phyloP scores from a whole-genome alignment of 30 jellyfish, hydroid and myxozoan species.

The Cassiopea xamachana region DNA sequence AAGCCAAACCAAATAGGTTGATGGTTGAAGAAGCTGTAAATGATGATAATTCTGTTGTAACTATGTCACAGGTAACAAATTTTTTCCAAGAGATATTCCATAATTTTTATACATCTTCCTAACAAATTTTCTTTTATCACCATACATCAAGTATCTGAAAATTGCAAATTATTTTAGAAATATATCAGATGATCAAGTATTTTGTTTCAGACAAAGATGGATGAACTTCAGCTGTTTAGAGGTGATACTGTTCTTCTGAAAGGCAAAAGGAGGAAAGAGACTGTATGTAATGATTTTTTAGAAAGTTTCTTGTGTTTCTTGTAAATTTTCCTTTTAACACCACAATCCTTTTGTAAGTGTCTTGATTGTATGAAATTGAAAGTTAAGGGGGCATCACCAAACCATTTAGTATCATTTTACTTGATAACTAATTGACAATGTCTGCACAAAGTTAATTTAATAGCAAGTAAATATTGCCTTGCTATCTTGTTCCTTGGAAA shows the following conservation, averaged over 20 bases:
- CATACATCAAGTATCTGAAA: no score
- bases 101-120: no score
- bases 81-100: no score
- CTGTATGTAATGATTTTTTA: conserved; percentile 44
- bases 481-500: background rate
- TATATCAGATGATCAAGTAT: background rate
- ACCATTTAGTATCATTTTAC: background rate
- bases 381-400: no score
- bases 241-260: conserved; percentile 97
- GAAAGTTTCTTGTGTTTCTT: no score
- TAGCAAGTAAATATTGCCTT: background rate
- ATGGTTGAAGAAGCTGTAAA: conserved; percentile 99
- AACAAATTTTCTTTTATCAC: no score
- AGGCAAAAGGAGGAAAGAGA: conserved; percentile 94
- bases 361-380: no score
- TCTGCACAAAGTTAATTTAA: background rate
- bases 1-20: conserved; percentile 95
- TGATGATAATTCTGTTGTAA: conserved; percentile 98
- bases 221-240: conserved; percentile 95
- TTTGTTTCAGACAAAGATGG: conserved; percentile 91
- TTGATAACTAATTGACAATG: background rate
- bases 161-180: no score
- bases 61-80: conserved; percentile 89
- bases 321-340: no score
- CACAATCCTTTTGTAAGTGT: no score